Percentiles rank a stretch among this genome's conserved stretches.
Evolutionary conservation across 2,797 vertebrate genomes (phyloP).

Genomic region (Streptopelia turtur): DNA sequence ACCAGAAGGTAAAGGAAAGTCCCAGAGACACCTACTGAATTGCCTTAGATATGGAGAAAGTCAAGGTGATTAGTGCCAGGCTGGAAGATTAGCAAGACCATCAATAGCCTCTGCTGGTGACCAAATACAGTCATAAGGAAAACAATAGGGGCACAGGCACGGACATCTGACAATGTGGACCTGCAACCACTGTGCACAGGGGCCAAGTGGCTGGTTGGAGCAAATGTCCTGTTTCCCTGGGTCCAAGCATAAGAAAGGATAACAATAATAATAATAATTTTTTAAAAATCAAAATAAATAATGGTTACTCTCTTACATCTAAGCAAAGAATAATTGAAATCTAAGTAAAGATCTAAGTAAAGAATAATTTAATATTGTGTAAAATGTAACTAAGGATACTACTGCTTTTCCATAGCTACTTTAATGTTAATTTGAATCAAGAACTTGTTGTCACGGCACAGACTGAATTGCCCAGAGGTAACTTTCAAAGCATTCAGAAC

Average conservation of each 20-base stretch:
- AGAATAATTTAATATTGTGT: neutral
- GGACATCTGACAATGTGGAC: neutral
- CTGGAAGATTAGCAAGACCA: neutral
- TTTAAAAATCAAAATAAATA: neutral
- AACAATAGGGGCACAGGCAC: neutral
- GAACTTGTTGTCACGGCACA: neutral
- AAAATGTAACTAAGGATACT: neutral
- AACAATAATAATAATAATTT: neutral
- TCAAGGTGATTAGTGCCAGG: neutral
- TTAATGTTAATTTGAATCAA: neutral
- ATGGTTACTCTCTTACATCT: neutral
- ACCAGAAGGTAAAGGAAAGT: neutral
- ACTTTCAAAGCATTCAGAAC: neutral
- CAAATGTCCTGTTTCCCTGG: neutral
- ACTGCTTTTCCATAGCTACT: neutral
- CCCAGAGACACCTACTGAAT: neutral
- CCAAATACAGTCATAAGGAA: neutral
- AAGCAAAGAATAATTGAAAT: neutral
- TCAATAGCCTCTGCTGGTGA: neutral
- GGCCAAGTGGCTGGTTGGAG: fast-evolving
- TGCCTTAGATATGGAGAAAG: neutral
- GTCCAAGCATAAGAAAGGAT: neutral
- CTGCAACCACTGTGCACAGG: fast-evolving
- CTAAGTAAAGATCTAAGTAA: neutral
- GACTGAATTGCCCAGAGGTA: neutral